Base-by-base conservation (phyloP, 2,888 invertebrate genomes). In the Epiblema foenella region DNA sequence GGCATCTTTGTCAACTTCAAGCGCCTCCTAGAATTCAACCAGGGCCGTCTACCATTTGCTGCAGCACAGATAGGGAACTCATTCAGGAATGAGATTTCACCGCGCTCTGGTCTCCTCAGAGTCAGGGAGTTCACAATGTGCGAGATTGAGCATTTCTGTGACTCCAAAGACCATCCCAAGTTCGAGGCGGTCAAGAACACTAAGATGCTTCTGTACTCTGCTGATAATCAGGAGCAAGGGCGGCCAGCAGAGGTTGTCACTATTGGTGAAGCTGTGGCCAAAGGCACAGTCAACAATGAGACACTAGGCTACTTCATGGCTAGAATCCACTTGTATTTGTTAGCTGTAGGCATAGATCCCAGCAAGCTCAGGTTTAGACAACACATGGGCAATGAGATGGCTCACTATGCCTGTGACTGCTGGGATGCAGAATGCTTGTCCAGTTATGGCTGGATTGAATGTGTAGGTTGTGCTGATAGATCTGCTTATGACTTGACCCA, bases 1-100 rank as follows among this genome's bases (percentile, higher is more conserved):
- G 99, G 99, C 33, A 99, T 99, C 78, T 99, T 99, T 92, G 99
- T 99, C 0, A 99, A 99, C 90, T 99, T 99, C 88, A 99, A 99
- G 88, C 95, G 99, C 15, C 94, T 99, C 33, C 89, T 99, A 68
- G 99, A 99, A 89, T 99, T 99, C 88, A 99, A 99, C 89, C 98
- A 98, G 85, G 99, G 99, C 9, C 96, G 95, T 75, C 88, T 99
- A 46, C 99, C 99, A 33, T 99, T 99, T 93, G 99, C 99, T 75
- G 99, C 98, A 68, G 99, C 99, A 12, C 99, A 99, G 94, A 99
- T 99, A 82, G 99, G 99, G 76, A 98, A 98, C 86, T 97, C 99
- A 0, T 99, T 99, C 87, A 95, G 99, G 78, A 99, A 99, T 93
- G 99, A 99, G 94, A 99, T 99, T 81, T 99, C 99, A 0, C 99